Evolutionary conservation across 2,113 vertebrate genomes (phyloP).

Genomic region (Tachysurus fulvidraco): DNA sequence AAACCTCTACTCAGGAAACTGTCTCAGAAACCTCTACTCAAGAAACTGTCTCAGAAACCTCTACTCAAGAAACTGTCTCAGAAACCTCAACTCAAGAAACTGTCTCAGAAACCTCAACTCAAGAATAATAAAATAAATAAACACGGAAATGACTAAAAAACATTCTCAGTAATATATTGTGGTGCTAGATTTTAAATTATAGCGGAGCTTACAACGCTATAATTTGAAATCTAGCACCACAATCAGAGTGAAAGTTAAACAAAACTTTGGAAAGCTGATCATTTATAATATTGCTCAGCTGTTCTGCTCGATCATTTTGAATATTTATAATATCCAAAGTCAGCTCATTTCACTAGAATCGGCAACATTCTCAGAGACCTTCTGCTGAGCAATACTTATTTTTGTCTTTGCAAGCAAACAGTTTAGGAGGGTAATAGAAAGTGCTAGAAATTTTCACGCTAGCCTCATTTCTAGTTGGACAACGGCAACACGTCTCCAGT

Average conservation of each 20-base stretch:
- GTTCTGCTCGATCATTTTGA: background rate
- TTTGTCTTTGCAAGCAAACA: background rate
- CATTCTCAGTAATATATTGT: background rate
- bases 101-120: background rate
- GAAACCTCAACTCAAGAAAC: too few relatives aligned
- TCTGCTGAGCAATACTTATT: background rate
- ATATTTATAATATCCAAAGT: background rate
- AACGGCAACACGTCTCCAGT: background rate
- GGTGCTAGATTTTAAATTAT: background rate
- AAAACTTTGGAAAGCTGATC: background rate
- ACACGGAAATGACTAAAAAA: background rate
- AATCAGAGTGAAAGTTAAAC: background rate
- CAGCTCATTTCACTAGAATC: background rate
- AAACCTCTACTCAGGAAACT: too few relatives aligned
- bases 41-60: too few relatives aligned
- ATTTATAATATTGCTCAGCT: background rate
- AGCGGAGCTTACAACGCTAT: too few relatives aligned
- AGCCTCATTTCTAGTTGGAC: background rate
- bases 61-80: too few relatives aligned
- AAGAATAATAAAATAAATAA: slow-evolving; percentile 5
- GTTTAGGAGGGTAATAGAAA: background rate
- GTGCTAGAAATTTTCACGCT: background rate
- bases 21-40: too few relatives aligned
- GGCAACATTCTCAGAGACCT: background rate
- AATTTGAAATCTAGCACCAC: too few relatives aligned